Evolutionary conservation across 1,140 invertebrate species (phyloP).

Genomic region (Drosophila jambulina): DNA sequence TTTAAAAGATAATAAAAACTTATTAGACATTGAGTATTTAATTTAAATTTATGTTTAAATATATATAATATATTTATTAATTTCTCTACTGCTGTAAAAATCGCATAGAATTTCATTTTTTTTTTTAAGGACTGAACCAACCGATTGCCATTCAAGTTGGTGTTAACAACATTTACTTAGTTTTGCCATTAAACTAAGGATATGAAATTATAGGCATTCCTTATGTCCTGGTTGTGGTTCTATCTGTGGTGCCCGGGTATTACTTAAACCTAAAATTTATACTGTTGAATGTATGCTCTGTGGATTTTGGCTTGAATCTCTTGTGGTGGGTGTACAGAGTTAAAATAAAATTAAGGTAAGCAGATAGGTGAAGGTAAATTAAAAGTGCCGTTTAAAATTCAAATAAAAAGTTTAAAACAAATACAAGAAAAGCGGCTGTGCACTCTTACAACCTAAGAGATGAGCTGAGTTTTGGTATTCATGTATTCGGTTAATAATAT

Average conservation of each 20-base stretch:
- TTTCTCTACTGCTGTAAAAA: not conserved
- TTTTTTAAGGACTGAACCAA: not conserved
- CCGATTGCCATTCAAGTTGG: constrained; percentile 23
- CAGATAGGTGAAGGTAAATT: not conserved
- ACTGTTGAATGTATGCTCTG: constrained; percentile 30
- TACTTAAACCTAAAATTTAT: constrained; percentile 18
- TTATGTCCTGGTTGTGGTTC: constrained; percentile 10
- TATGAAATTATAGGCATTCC: constrained; percentile 31
- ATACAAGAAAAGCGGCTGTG: not conserved
- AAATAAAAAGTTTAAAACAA: not conserved
- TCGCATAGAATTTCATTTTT: too few relatives aligned
- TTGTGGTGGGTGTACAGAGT: constrained; percentile 9
- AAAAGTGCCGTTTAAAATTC: not conserved
- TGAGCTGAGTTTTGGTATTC: constrained; percentile 5
- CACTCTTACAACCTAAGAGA: not conserved
- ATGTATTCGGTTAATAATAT: not conserved
- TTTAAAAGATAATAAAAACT: not conserved
- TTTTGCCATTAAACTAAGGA: constrained; percentile 1
- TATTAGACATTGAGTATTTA: not conserved
- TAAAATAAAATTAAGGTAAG: constrained; percentile 11
- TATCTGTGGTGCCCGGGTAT: not conserved
- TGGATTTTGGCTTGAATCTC: constrained; percentile 9
- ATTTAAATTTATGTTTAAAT: not conserved
- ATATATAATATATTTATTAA: too few relatives aligned
- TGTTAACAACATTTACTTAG: constrained; percentile 1